Conservation (phyloP, 2,113 vertebrate genomes). For the Hydrochoerus hydrochaeris region DNA sequence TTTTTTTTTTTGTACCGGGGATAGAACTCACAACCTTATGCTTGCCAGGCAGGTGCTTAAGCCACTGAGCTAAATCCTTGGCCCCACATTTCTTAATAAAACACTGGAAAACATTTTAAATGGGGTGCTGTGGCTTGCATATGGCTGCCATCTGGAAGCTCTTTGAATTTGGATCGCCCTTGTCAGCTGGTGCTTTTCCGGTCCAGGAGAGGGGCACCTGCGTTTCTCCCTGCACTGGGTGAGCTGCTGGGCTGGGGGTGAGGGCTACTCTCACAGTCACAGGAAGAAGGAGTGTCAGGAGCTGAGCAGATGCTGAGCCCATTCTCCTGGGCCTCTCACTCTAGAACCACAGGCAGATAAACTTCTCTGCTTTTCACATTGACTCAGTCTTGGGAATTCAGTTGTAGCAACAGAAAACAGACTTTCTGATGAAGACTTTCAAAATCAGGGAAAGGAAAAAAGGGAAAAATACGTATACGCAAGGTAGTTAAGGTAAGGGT, state of each 20-base stretch:
- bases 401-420: not conserved
- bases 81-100: not conserved
- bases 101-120: not conserved
- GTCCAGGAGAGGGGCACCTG: too few relatives aligned
- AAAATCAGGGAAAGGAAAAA: too few relatives aligned
- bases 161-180: not conserved
- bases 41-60: too few relatives aligned
- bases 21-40: too few relatives aligned
- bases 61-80: too few relatives aligned
- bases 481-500: too few relatives aligned
- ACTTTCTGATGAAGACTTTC: not conserved
- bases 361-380: not conserved
- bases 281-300: not conserved
- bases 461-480: too few relatives aligned
- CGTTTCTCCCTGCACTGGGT: not conserved
- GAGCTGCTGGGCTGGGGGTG: too few relatives aligned
- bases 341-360: not conserved
- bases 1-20: not conserved
- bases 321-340: not conserved
- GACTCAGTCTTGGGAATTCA: not conserved
- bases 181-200: not conserved
- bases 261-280: not conserved
- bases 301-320: too few relatives aligned
- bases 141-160: not conserved
- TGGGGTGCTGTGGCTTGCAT: too few relatives aligned